phyloP scores from a whole-genome alignment of 2,113 vertebrate genomes.

The Machaerirhynchus nigripectus region DNA sequence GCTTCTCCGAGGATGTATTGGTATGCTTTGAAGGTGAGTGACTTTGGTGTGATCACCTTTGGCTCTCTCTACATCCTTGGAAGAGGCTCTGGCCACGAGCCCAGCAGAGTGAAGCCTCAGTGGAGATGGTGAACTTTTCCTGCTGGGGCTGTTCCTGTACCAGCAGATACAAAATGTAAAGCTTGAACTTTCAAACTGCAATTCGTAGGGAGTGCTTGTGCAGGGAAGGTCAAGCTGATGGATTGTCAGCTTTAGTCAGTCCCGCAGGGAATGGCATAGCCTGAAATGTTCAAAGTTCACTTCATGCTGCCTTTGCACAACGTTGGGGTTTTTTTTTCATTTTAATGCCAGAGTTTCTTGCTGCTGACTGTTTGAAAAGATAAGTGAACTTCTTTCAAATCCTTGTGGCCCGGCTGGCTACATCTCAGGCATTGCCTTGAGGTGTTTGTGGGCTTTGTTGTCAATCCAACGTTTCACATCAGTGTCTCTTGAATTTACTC shows the following conservation, averaged over 20 bases:
- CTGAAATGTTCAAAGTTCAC: constrained; percentile 39
- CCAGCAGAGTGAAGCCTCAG: background rate
- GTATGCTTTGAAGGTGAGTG: background rate
- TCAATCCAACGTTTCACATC: background rate
- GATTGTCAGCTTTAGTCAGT: constrained; percentile 47
- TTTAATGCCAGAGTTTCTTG: background rate
- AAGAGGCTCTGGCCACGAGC: rapidly evolving
- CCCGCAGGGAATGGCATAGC: background rate
- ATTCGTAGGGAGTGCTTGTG: background rate
- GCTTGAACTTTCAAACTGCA: constrained; percentile 25
- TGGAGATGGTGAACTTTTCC: background rate
- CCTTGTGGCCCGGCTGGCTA: background rate
- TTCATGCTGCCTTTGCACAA: background rate
- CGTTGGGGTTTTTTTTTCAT: background rate
- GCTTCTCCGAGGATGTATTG: background rate
- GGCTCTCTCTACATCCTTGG: background rate
- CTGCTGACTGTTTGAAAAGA: background rate
- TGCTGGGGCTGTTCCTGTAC: background rate
- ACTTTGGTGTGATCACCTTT: background rate
- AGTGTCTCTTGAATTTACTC: background rate
- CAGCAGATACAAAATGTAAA: background rate
- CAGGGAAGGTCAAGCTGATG: constrained; percentile 20
- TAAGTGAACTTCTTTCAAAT: background rate
- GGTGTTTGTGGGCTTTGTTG: background rate
- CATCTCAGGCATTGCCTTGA: background rate